phyloP scores from a whole-genome alignment of 2,797 vertebrate species.

The Thaleichthys pacificus region DNA sequence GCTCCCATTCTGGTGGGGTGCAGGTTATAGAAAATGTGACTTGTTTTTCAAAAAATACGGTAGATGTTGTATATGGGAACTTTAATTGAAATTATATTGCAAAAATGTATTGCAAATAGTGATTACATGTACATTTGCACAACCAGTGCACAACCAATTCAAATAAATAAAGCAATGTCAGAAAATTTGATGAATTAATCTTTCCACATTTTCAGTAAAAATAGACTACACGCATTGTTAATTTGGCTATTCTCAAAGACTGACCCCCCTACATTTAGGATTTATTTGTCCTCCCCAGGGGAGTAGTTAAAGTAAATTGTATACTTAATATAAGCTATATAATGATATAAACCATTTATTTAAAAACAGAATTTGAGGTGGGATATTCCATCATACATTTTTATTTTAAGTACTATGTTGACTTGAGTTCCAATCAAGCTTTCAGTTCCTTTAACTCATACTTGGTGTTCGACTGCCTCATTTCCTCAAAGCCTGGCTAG shows the following conservation, averaged over 20 bases:
- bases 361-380: no score
- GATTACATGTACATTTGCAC: background rate
- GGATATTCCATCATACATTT: no score
- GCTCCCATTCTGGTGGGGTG: no score
- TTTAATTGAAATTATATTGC: background rate
- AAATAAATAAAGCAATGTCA: background rate
- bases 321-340: no score
- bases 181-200: background rate
- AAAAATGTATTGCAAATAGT: background rate
- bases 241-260: no score
- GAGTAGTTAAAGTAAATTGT: no score
- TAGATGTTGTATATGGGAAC: no score
- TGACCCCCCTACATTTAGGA: no score
- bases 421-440: background rate
- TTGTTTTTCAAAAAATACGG: no score
- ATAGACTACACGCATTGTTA: background rate
- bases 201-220: background rate
- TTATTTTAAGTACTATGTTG: no score
- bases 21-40: background rate
- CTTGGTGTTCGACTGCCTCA: background rate
- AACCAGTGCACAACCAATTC: background rate
- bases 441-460: background rate
- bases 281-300: no score
- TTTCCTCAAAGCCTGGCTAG: background rate
- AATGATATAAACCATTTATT: no score